Evolutionary conservation across 2,797 vertebrate species (phyloP).

Genomic region (Lepilemur ruficaudatus): DNA sequence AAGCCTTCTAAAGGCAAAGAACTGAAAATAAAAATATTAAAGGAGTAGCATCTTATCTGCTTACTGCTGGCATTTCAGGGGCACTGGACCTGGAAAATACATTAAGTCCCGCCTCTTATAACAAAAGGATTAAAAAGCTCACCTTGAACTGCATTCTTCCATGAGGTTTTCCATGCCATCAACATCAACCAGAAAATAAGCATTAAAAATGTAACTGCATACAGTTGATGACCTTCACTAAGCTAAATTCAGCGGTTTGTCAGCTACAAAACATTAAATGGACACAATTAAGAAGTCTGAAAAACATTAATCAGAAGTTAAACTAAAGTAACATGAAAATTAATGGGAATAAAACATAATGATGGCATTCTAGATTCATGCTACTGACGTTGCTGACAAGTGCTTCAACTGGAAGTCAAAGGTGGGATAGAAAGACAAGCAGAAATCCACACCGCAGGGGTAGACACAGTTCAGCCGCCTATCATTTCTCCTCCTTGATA

Average conservation of each 20-base stretch:
- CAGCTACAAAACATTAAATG: slow-evolving; percentile 65
- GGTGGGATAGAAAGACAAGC: not conserved
- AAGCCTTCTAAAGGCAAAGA: slow-evolving; percentile 31
- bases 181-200: slow-evolving; percentile 63
- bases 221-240: slow-evolving; percentile 58
- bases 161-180: slow-evolving; percentile 41
- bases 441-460: not conserved
- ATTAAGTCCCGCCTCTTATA: not conserved
- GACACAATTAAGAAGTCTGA: slow-evolving; percentile 52
- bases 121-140: slow-evolving; percentile 61
- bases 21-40: not conserved
- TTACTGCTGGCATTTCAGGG: not conserved
- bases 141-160: slow-evolving; percentile 58
- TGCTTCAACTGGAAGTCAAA: not conserved
- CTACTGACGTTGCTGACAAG: not conserved
- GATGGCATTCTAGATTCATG: not conserved
- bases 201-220: slow-evolving; percentile 50
- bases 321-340: slow-evolving; percentile 49
- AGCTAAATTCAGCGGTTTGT: slow-evolving; percentile 62
- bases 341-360: not conserved
- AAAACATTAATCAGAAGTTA: slow-evolving; percentile 43
- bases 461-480: not conserved
- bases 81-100: not conserved
- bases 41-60: not conserved
- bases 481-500: not conserved